Percentiles rank a stretch among this genome's conserved stretches.
These are phyloP conservation scores for Sylvia atricapilla DNA, from an alignment of 2,113 vertebrate species.

Conservation along the genomic window DNA sequence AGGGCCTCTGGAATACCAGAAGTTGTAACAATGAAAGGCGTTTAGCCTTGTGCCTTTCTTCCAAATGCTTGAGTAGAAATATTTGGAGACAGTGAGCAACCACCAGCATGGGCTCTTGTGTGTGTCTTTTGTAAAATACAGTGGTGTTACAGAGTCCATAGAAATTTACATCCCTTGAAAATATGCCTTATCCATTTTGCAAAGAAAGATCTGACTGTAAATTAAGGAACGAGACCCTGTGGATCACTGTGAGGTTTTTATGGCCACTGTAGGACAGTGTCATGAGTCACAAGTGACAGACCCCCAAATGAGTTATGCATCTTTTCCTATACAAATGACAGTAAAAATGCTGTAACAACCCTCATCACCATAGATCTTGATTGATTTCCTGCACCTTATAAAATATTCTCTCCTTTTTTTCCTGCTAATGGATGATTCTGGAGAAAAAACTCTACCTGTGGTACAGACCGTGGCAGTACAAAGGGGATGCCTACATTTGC, in stretches of 20 bases:
- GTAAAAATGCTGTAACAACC: neutral
- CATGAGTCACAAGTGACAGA: constrained; percentile 14
- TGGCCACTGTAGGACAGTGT: neutral
- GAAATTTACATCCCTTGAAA: constrained; percentile 42
- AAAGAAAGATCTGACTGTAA: constrained; percentile 7
- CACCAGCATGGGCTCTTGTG: neutral
- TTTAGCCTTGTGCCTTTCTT: neutral
- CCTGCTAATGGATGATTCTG: neutral
- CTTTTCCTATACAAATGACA: neutral
- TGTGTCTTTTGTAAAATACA: constrained; percentile 38
- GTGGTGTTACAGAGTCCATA: neutral
- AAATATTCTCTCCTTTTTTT: neutral
- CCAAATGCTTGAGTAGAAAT: neutral
- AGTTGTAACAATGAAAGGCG: neutral
- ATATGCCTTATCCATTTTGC: constrained; percentile 13
- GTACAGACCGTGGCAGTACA: neutral
- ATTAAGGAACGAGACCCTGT: neutral
- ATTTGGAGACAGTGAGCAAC: neutral
- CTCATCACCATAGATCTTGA: neutral
- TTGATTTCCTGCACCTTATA: neutral
- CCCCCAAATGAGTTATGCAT: neutral
- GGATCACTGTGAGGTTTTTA: constrained; percentile 33
- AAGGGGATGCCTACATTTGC: neutral
- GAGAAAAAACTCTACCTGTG: neutral
- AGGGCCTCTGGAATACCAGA: neutral